Base-by-base conservation (phyloP, 2,888 invertebrate species). In the Chouioia cunea region DNA sequence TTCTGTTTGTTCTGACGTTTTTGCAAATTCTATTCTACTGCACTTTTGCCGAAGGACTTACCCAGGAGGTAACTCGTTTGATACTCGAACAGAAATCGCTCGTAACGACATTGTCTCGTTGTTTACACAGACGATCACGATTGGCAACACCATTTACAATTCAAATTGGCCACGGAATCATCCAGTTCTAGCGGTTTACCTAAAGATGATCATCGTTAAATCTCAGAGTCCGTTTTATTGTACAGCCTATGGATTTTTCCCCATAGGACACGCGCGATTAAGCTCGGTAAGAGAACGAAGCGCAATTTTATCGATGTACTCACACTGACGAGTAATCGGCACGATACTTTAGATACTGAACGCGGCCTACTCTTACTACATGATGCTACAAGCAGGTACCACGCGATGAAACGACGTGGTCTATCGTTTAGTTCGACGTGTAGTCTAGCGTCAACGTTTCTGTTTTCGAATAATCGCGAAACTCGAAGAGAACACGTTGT, bases 11-110 rank as follows among this genome's bases (percentile, higher is more conserved):
- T 4, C 12, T 23, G 1, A 62, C 20, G 8, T 18, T 50, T 27
- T 50, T 62, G 2, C 50, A 62, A 27, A 36, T 62, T 18, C 6
- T 62, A 14, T 62, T 62, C 50, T 62, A 36, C 8, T 62, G 60
- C 10, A 27, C 18, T 20, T 62, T 62, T 50, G 60, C 60, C 27
- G 36, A 62, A 23, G 15, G 15, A 18, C 14, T 62, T 36, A 18
- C 50, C 4, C 36, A 50, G 20, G 27, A 62, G 43, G 60, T 60
- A 50, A 23, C 50, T 18, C 14, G 20, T 27, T 27, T 18, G 20
- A 18, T 58, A 23, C 23, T 57, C 16, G 23, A 12, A 4, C 4
- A 27, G 27, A 2, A 27, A 27, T 27, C 3, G 2, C 6, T 27
- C 6, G 27, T 27, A 4, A 27, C 27, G 27, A 27, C 27, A 27